A percentile compares a stretch with the other conserved stretches of the same genome.
Evolutionary conservation across 1,140 invertebrate species (phyloP).

Genomic region (Panagrolaimus sp.): DNA sequence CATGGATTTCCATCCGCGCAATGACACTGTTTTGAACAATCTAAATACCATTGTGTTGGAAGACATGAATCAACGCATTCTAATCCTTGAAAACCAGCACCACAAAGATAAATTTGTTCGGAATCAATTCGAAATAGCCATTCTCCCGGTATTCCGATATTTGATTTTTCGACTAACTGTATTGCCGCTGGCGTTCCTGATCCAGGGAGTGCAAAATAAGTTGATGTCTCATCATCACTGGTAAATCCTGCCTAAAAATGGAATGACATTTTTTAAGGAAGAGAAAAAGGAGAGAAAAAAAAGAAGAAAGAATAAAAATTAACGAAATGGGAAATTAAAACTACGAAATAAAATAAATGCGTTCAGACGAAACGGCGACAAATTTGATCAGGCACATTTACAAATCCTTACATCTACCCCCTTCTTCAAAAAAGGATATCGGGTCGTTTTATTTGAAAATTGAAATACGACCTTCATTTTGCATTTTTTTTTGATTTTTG

Average conservation of each 20-base stretch:
- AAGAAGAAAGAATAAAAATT: too few relatives aligned
- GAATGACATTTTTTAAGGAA: constrained; percentile 1
- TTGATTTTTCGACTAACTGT: constrained; percentile 38
- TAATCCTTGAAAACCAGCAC: constrained; percentile 45
- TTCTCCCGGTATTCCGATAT: constrained; percentile 47
- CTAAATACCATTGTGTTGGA: constrained; percentile 43
- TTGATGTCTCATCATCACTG: constrained; percentile 19
- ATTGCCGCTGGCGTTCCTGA: constrained; percentile 33
- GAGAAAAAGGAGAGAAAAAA: too few relatives aligned
- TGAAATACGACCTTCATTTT: too few relatives aligned
- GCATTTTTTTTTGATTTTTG: too few relatives aligned
- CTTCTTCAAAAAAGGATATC: too few relatives aligned
- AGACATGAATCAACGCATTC: constrained; percentile 46
- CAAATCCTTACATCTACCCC: too few relatives aligned
- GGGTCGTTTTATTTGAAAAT: too few relatives aligned
- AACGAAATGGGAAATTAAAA: too few relatives aligned
- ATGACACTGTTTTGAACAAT: constrained; percentile 41
- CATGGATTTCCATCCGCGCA: constrained; percentile 36
- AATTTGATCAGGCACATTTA: too few relatives aligned
- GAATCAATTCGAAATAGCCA: constrained; percentile 43
- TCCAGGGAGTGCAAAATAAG: constrained; percentile 37
- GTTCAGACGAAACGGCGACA: too few relatives aligned
- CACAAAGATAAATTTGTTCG: constrained; percentile 41
- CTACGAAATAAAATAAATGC: too few relatives aligned
- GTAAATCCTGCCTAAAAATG: constrained; percentile 40